Evolutionary conservation across 2,113 vertebrate genomes (phyloP).

Genomic region (Odocoileus virginianus): DNA sequence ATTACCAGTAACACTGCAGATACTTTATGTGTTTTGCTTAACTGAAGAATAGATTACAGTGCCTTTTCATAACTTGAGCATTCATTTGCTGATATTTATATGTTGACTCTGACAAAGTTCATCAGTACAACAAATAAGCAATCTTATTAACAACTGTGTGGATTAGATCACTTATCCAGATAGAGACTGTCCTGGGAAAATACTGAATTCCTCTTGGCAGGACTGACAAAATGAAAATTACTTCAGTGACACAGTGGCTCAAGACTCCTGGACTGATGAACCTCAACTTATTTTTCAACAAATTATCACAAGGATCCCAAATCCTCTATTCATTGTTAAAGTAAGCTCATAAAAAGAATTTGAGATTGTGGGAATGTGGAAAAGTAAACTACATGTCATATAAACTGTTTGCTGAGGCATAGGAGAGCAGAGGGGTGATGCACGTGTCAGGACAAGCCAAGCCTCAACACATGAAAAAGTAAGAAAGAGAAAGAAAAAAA

Average conservation of each 20-base stretch:
- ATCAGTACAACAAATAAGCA: background rate
- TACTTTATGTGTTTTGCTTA: background rate
- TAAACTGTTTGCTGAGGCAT: background rate
- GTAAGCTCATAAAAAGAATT: background rate
- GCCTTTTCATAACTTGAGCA: background rate
- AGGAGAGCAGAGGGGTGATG: background rate
- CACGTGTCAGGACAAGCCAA: background rate
- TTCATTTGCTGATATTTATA: background rate
- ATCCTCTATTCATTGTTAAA: slow-evolving; percentile 30
- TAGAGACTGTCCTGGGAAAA: slow-evolving; percentile 60
- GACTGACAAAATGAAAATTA: slow-evolving; percentile 67
- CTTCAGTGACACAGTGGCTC: slow-evolving; percentile 53
- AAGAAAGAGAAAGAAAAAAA: background rate
- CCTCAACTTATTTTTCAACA: slow-evolving; percentile 53
- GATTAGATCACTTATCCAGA: slow-evolving; percentile 58
- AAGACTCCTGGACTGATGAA: slow-evolving; percentile 48
- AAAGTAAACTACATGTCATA: background rate
- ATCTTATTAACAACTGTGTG: slow-evolving; percentile 47
- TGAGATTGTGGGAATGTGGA: background rate
- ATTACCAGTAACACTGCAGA: background rate
- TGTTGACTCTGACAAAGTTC: slow-evolving; percentile 48
- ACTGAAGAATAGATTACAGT: slow-evolving; percentile 18
- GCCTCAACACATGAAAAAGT: background rate
- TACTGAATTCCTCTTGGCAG: slow-evolving; percentile 29
- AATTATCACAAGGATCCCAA: slow-evolving; percentile 47